A percentile compares a stretch with the other conserved stretches of the same genome.
Evolutionary conservation across 2,888 invertebrate genomes (phyloP).

Genomic region (Macrophya alboannulata): DNA sequence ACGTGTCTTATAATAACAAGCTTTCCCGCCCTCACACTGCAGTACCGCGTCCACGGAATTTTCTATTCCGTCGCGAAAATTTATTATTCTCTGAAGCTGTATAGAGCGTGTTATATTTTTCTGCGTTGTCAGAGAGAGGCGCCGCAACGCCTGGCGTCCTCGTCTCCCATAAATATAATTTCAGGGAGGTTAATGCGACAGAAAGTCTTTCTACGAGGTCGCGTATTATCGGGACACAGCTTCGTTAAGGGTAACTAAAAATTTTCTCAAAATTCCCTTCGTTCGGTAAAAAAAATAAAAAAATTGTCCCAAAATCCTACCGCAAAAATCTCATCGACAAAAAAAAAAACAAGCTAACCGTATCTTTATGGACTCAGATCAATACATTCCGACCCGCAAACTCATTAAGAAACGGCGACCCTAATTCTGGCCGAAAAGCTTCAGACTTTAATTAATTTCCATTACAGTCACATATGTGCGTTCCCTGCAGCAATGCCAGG

Average conservation of each 20-base stretch:
- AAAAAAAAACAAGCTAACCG: no score
- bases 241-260: conserved; percentile 33
- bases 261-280: not conserved
- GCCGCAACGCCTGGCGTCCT: conserved; percentile 21
- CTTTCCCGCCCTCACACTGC: not conserved
- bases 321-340: no score
- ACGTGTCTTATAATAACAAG: conserved; percentile 49
- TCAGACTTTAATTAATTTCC: not conserved
- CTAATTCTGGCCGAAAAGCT: not conserved
- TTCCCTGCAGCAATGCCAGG: not conserved
- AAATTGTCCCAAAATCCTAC: no score
- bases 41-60: conserved; percentile 19
- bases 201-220: conserved; percentile 40
- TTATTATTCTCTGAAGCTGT: conserved; percentile 54
- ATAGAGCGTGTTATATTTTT: conserved; percentile 47
- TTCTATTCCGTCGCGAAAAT: conserved; percentile 51
- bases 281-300: no score
- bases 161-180: conserved; percentile 47
- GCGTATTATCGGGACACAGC: conserved; percentile 14
- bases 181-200: conserved; percentile 46
- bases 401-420: not conserved
- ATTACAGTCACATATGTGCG: not conserved
- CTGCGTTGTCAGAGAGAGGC: conserved; percentile 42
- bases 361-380: not conserved
- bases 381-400: not conserved